phyloP scores from a whole-genome alignment of 1,140 invertebrate genomes.

The Drosophila murphyi region DNA sequence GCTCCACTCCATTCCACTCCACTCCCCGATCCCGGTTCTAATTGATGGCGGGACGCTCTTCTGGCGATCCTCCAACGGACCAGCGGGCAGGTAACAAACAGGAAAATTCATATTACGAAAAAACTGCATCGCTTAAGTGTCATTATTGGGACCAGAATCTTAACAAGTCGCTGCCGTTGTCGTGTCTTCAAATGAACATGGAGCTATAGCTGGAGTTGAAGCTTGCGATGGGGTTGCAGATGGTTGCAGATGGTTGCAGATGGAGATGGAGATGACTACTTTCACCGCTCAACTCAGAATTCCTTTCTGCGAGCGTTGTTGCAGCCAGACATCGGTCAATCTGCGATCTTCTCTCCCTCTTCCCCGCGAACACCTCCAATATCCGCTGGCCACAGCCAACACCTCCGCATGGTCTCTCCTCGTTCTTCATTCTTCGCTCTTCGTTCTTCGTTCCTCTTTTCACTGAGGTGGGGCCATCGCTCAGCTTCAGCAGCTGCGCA shows the following conservation, averaged over 20 bases:
- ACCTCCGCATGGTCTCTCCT: constrained; percentile 60
- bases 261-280: constrained; percentile 69
- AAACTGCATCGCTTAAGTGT: constrained; percentile 81
- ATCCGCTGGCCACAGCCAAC: constrained; percentile 71
- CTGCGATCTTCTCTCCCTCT: constrained; percentile 25
- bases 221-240: constrained; percentile 18
- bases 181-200: constrained; percentile 49
- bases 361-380: constrained; percentile 41
- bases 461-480: constrained; percentile 65
- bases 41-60: constrained; percentile 66
- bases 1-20: constrained; percentile 13
- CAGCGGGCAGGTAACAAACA: constrained; percentile 59
- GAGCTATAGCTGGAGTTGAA: constrained; percentile 4
- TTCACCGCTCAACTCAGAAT: constrained; percentile 70
- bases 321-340: constrained; percentile 71
- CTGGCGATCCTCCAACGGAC: constrained; percentile 46
- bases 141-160: constrained; percentile 81
- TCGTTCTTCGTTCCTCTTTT: constrained; percentile 11
- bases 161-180: constrained; percentile 66
- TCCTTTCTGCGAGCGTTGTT: constrained; percentile 52
- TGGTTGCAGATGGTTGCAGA: constrained; percentile 14
- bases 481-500: constrained; percentile 44
- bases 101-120: constrained; percentile 82
- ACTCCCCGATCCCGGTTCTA: constrained; percentile 39
- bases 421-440: constrained; percentile 4